phyloP scores from a whole-genome alignment of 2,888 invertebrate genomes.

The Eupithecia subumbrata region DNA sequence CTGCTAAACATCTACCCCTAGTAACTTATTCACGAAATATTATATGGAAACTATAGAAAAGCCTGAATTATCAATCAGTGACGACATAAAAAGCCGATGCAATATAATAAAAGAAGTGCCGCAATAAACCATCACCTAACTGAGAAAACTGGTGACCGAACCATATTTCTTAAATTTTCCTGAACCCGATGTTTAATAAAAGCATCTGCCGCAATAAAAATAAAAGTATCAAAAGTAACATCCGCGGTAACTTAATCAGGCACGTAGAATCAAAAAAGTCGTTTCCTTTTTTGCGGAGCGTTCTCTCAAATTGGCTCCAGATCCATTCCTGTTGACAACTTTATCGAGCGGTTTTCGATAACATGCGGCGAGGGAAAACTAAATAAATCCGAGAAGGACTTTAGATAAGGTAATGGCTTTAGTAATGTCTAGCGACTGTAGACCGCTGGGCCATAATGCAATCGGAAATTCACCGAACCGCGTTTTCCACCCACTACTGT shows the following conservation, averaged over 20 bases:
- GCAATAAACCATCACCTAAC: background rate
- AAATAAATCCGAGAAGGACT: constrained; percentile 84
- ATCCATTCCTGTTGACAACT: constrained; percentile 83
- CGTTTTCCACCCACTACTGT: constrained; percentile 54
- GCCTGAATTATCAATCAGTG: background rate
- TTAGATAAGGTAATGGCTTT: constrained; percentile 84
- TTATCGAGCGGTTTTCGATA: constrained; percentile 84
- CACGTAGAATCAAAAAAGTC: constrained; percentile 65
- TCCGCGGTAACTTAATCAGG: constrained; percentile 55
- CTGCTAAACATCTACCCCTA: no score
- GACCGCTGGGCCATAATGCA: constrained; percentile 74
- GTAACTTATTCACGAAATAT: no score
- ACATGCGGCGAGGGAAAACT: constrained; percentile 84
- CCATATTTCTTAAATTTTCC: constrained; percentile 22
- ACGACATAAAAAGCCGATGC: background rate
- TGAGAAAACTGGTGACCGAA: background rate
- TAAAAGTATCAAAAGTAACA: constrained; percentile 49
- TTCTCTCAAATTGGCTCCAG: constrained; percentile 80
- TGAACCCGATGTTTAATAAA: constrained; percentile 35
- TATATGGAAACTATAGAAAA: background rate
- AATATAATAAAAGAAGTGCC: constrained; percentile 8
- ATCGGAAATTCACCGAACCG: constrained; percentile 74
- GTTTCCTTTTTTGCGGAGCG: constrained; percentile 71
- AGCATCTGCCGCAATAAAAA: constrained; percentile 44
- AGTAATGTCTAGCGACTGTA: constrained; percentile 80